These are phyloP conservation scores for Pseudochaenichthys georgianus DNA, from an alignment of 2,797 vertebrate genomes.

Conservation along the genomic window DNA sequence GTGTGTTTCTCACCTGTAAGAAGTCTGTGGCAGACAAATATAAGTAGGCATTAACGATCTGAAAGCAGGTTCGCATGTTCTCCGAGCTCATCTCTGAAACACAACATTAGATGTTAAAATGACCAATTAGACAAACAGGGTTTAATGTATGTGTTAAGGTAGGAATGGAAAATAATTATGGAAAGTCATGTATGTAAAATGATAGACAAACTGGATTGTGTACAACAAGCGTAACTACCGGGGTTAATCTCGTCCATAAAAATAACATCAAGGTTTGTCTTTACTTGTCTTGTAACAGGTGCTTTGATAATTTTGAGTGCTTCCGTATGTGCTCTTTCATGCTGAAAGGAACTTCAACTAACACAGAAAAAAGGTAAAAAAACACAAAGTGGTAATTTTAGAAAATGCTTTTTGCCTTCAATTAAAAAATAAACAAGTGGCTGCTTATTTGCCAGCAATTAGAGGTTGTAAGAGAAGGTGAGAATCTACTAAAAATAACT, in stretches of 20 bases:
- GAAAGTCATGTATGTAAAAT: too few species aligned
- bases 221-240: neutral
- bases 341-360: neutral
- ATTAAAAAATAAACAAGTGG: neutral
- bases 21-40: constrained; percentile 94
- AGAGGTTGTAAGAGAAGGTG: constrained; percentile 16
- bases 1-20: constrained; percentile 89
- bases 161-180: neutral
- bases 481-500: constrained; percentile 27
- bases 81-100: constrained; percentile 94
- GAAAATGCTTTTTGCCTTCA: neutral
- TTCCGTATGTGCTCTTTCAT: neutral
- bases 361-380: neutral
- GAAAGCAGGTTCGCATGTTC: constrained; percentile 95
- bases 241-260: neutral
- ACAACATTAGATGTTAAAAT: constrained; percentile 55
- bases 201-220: neutral
- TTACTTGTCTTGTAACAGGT: neutral
- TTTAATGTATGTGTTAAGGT: constrained; percentile 8
- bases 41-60: constrained; percentile 96
- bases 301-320: neutral
- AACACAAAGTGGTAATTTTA: neutral
- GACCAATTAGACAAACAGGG: constrained; percentile 8
- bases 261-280: neutral
- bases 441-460: constrained; percentile 20